Percentiles rank a stretch among this genome's conserved stretches.
phyloP scores from a whole-genome alignment of 2,888 invertebrate species.

The Heterodera filipjevi region DNA sequence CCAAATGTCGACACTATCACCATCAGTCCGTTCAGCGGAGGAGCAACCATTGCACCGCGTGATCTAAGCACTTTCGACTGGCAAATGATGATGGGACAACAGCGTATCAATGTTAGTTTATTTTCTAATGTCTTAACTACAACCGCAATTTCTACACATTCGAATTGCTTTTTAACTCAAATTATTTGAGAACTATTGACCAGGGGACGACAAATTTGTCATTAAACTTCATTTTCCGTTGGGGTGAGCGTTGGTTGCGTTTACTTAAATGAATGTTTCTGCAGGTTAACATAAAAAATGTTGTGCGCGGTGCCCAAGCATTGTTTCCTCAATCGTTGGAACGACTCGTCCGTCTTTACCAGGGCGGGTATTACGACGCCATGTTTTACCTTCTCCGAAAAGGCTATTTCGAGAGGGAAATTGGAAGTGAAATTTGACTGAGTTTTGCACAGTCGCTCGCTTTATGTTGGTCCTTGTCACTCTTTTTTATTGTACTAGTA shows the following conservation, averaged over 20 bases:
- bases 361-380: constrained; percentile 65
- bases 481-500: neutral
- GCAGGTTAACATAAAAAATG: constrained; percentile 66
- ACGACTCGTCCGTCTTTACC: constrained; percentile 64
- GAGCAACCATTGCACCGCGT: constrained; percentile 55
- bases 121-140: too few species aligned
- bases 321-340: constrained; percentile 65
- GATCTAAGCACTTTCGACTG: constrained; percentile 58
- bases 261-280: constrained; percentile 25
- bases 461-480: too few species aligned
- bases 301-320: constrained; percentile 64
- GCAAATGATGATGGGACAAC: constrained; percentile 57
- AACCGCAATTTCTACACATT: too few species aligned
- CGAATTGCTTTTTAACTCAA: too few species aligned
- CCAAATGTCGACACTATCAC: constrained; percentile 84
- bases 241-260: too few species aligned
- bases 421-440: constrained; percentile 38
- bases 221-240: too few species aligned
- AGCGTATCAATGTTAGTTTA: constrained; percentile 54
- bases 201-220: too few species aligned
- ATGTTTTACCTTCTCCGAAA: constrained; percentile 63
- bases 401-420: constrained; percentile 44
- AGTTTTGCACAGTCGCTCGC: neutral
- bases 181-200: too few species aligned
- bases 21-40: constrained; percentile 80